Base-by-base conservation (phyloP, 2,888 invertebrate species). In the Nemotelus nigrinus region DNA sequence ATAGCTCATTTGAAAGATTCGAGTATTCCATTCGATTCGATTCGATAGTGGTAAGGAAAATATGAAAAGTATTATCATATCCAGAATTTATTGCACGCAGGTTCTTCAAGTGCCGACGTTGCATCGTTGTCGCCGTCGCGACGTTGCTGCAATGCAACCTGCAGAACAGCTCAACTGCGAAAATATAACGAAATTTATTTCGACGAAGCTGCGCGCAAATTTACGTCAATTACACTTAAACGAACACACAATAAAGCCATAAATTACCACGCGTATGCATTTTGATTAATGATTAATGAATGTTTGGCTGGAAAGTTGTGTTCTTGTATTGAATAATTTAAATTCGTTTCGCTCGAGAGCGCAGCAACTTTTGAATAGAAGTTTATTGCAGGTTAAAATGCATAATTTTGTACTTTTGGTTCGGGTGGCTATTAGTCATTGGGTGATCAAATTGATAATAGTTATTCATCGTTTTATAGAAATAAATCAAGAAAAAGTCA, bases 151-250 rank as follows among this genome's bases (percentile, higher is more conserved):
- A 53, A 53, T 8, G 53, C 7, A 53, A 53, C 6, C 7, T 6
- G 10, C 53, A 53, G n/a, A 57, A 25, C 25, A 25, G 25, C 25
- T 57, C 57, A 57, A 3, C 10, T 71, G 57, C 25, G 71, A 71
- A 71, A 71, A 55, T 50, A 44, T 55, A 25, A 44, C 41, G 10
- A 71, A 71, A 71, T 71, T 57, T 71, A 71, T 71, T n/a, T 57
- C 71, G 3, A 43, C 57, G 43, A 39, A 43, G 47, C 5, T 41
- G 48, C 25, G 67, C 50, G 55, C 71, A 71, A 71, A 71, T 71
- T 71, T 71, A 57, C 47, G 57, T 55, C 71, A 71, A 71, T 71
- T 71, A 71, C 45, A 43, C 71, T 53, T 47, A 71, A 71, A 71
- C 47, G 71, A 71, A 57, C 71, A 71, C 43, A 71, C 57, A 71